Conservation (phyloP, 2,888 invertebrate species). For the Parelbella ahira region DNA sequence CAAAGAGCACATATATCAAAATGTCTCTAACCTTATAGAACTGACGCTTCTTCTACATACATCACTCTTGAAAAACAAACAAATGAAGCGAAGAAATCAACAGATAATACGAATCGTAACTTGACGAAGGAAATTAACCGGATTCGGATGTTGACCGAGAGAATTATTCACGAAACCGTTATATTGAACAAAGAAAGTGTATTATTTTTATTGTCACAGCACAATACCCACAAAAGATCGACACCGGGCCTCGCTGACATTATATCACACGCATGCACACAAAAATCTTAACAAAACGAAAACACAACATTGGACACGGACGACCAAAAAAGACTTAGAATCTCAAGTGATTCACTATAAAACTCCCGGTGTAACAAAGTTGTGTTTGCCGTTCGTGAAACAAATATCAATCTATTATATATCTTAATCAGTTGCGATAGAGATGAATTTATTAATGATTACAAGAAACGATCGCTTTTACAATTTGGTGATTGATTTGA, state of each 20-base stretch:
- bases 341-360: constrained; percentile 67
- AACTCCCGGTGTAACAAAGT: constrained; percentile 38
- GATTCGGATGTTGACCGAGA: constrained; percentile 4
- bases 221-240: constrained; percentile 48
- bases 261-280: constrained; percentile 59
- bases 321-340: constrained; percentile 38
- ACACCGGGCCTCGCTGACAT: constrained; percentile 57
- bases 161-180: constrained; percentile 41
- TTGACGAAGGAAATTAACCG: constrained; percentile 14
- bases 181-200: constrained; percentile 51
- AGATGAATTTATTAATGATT: constrained; percentile 23
- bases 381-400: constrained; percentile 26
- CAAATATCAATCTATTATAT: constrained; percentile 1
- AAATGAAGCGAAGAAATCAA: too few relatives aligned
- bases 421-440: constrained; percentile 26
- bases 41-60: too few relatives aligned
- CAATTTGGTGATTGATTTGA: constrained; percentile 31
- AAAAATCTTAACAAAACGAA: constrained; percentile 56
- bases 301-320: constrained; percentile 36
- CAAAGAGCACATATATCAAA: too few relatives aligned
- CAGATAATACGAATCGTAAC: too few relatives aligned
- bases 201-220: constrained; percentile 51
- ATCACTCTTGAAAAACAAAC: too few relatives aligned
- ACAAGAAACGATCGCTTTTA: not conserved
- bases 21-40: too few relatives aligned